phyloP scores from a whole-genome alignment of 1,140 invertebrate species.

The Drosophila simulans region DNA sequence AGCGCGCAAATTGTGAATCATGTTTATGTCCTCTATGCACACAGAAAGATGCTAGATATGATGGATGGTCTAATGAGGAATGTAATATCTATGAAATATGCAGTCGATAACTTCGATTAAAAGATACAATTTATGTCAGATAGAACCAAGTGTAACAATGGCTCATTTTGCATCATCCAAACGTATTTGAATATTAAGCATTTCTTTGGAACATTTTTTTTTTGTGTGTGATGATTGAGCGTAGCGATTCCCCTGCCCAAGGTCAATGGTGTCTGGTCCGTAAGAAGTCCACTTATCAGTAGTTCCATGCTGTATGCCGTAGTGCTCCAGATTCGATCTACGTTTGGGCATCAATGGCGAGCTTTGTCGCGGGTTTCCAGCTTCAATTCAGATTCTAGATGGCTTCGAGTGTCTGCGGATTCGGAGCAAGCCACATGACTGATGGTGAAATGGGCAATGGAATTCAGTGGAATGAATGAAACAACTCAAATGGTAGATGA shows the following conservation, averaged over 20 bases:
- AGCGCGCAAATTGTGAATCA: constrained; percentile 30
- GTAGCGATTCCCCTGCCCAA: neutral
- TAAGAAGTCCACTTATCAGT: constrained; percentile 12
- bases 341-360: neutral
- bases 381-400: neutral
- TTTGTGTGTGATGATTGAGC: neutral
- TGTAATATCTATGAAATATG: no score
- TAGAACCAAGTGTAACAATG: no score
- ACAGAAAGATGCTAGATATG: neutral
- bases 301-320: neutral
- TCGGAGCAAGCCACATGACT: neutral
- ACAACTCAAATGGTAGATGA: neutral
- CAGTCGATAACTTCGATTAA: no score
- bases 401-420: neutral
- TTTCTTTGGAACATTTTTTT: neutral
- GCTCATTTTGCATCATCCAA: no score
- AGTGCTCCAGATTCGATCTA: neutral
- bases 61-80: neutral
- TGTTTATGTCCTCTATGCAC: constrained; percentile 15
- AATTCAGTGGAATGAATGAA: neutral
- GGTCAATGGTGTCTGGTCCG: constrained; percentile 16
- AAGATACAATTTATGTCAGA: neutral
- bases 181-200: no score
- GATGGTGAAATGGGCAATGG: neutral
- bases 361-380: neutral